phyloP scores from a whole-genome alignment of 2,113 vertebrate genomes.

The Micronycteris hirsuta region DNA sequence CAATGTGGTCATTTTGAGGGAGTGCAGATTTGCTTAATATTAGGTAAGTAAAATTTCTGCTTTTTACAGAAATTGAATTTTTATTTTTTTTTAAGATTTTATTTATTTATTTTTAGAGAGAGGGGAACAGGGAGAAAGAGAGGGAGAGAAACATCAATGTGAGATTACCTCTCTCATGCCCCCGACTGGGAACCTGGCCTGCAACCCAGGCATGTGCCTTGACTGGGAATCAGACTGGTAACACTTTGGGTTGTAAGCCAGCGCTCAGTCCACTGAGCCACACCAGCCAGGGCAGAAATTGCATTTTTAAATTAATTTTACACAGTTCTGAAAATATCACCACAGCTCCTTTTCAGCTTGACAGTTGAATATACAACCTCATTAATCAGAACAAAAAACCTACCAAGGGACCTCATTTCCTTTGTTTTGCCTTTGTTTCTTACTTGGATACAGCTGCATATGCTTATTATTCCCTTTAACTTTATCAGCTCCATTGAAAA shows the following conservation, averaged over 20 bases:
- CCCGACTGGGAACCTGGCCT: too few species aligned
- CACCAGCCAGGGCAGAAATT: neutral
- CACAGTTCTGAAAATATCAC: neutral
- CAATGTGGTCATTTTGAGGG: neutral
- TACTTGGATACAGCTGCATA: neutral
- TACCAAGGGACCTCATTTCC: neutral
- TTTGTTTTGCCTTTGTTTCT: neutral
- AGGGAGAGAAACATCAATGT: too few species aligned
- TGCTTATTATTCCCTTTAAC: neutral
- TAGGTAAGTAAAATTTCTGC: neutral
- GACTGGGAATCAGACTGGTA: too few species aligned
- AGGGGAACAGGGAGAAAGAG: too few species aligned
- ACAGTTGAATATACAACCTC: neutral
- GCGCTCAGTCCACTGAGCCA: too few species aligned
- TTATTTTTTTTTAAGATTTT: neutral
- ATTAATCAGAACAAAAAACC: neutral
- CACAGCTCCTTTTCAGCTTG: neutral
- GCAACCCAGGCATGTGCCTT: too few species aligned
- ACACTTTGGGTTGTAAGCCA: too few species aligned
- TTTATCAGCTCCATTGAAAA: neutral
- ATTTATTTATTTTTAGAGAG: too few species aligned
- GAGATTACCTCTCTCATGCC: too few species aligned
- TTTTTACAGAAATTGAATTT: slow-evolving; percentile 19
- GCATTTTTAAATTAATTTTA: neutral
- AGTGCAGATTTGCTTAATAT: neutral